Conservation (phyloP, 2,113 vertebrate species). For the Dascyllus trimaculatus region DNA sequence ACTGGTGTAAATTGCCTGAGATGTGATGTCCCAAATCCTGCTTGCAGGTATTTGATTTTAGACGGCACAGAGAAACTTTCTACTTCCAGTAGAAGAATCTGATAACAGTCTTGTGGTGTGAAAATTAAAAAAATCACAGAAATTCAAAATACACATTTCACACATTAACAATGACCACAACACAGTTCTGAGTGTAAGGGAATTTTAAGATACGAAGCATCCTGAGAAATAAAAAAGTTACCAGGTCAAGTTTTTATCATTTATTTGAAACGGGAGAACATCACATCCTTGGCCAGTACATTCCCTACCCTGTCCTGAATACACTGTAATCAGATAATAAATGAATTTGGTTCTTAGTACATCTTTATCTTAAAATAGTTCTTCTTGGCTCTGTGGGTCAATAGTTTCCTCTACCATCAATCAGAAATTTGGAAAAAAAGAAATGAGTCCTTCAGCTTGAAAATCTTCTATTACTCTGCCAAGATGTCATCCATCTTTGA, state of each 20-base stretch:
- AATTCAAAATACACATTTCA: too few species aligned
- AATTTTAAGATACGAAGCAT: not conserved
- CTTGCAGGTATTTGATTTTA: not conserved
- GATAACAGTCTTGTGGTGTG: not conserved
- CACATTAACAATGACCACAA: not conserved
- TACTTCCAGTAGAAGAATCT: not conserved
- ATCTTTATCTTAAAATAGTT: constrained; percentile 2
- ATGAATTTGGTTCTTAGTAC: not conserved
- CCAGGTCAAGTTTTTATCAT: not conserved
- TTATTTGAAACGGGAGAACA: not conserved
- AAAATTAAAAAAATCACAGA: not conserved
- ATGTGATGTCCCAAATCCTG: not conserved
- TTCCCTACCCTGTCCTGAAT: not conserved
- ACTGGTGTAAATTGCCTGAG: too few species aligned
- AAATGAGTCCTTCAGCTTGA: not conserved
- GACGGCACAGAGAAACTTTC: not conserved
- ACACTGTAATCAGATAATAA: constrained; percentile 7
- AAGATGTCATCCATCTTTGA: not conserved
- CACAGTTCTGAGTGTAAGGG: not conserved
- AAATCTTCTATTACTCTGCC: constrained; percentile 1
- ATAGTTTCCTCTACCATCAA: not conserved
- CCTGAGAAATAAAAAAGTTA: not conserved
- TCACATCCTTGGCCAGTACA: not conserved
- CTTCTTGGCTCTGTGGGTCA: not conserved
- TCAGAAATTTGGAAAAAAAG: not conserved